Conservation (phyloP, 2,113 vertebrate species). For the Nanorana parkeri region DNA sequence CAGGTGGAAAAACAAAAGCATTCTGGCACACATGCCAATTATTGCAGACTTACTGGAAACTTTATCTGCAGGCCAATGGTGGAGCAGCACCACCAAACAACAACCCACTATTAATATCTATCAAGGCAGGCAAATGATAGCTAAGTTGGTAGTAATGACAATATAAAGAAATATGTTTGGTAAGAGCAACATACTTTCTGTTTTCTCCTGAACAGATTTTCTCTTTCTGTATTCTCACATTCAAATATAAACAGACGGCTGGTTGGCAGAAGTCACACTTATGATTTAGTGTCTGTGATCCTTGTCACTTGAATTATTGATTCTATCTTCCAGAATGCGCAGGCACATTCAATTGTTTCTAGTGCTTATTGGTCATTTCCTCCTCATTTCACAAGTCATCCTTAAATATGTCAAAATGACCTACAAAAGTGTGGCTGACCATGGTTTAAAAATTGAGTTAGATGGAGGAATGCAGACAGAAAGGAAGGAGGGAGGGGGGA, state of each 20-base stretch:
- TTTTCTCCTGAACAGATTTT: slow-evolving; percentile 4
- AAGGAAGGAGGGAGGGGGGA: background rate
- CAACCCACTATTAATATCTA: too few relatives aligned
- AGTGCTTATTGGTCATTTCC: background rate
- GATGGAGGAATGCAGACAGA: background rate
- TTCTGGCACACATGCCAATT: too few relatives aligned
- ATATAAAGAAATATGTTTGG: too few relatives aligned
- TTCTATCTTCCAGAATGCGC: background rate
- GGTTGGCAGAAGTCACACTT: background rate
- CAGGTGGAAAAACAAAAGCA: too few relatives aligned
- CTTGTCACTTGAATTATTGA: slow-evolving; percentile 20
- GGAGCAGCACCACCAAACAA: too few relatives aligned
- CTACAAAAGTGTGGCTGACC: background rate
- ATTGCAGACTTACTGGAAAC: too few relatives aligned
- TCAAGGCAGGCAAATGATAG: too few relatives aligned
- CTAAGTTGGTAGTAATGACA: too few relatives aligned
- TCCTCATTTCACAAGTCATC: background rate
- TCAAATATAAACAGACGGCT: background rate
- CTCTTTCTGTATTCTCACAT: background rate
- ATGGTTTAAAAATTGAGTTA: too few relatives aligned
- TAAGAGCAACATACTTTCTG: background rate
- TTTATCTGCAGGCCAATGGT: too few relatives aligned
- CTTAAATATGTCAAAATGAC: background rate
- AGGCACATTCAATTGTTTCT: background rate
- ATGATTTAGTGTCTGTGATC: background rate